phyloP scores from a whole-genome alignment of 2,797 vertebrate genomes.

The Sarcophilus harrisii region DNA sequence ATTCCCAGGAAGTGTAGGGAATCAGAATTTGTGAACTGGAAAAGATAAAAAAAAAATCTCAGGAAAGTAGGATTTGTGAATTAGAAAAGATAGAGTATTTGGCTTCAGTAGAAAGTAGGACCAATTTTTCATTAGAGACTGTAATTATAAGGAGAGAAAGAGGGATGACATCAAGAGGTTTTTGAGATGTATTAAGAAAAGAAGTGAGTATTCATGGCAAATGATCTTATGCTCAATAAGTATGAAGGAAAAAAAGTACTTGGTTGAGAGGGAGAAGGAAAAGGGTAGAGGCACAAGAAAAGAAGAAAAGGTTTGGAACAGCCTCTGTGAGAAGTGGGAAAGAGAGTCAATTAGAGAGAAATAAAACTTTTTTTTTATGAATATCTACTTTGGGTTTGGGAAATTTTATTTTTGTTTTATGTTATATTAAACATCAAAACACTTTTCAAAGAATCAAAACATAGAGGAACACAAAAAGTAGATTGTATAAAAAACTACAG shows the following conservation, averaged over 20 bases:
- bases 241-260: background rate
- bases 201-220: background rate
- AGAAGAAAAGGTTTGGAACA: background rate
- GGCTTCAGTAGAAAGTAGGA: background rate
- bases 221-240: background rate
- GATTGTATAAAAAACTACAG: background rate
- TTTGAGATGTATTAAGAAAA: background rate
- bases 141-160: background rate
- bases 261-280: background rate
- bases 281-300: background rate
- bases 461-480: background rate
- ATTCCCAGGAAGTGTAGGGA: too few species aligned
- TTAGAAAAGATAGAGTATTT: too few species aligned
- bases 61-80: too few species aligned
- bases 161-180: background rate
- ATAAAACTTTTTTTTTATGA: background rate
- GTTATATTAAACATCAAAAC: background rate
- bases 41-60: too few species aligned
- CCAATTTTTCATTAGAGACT: background rate
- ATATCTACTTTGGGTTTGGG: background rate
- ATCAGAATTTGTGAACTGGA: too few species aligned
- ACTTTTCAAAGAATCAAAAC: background rate
- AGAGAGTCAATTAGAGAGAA: background rate
- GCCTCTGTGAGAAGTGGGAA: background rate
- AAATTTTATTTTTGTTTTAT: background rate